Percentiles rank a stretch among this genome's conserved stretches.
These are phyloP conservation scores for Synanthedon formicaeformis DNA, from an alignment of 2,888 invertebrate genomes.

Conservation along the genomic window DNA sequence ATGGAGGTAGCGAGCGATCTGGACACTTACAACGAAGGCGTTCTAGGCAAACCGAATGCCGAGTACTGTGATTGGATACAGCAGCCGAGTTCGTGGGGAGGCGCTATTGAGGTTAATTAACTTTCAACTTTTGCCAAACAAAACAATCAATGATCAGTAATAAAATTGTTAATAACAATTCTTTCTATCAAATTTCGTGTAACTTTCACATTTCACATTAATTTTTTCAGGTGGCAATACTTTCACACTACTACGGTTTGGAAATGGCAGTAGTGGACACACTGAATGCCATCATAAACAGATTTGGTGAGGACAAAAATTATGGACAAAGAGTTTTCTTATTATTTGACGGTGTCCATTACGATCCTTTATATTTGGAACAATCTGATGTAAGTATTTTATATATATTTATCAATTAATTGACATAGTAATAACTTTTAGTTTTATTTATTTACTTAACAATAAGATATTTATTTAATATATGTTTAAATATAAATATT, in stretches of 20 bases:
- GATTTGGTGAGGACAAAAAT: constrained; percentile 92
- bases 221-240: constrained; percentile 76
- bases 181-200: neutral
- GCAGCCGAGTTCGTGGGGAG: constrained; percentile 92
- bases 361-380: constrained; percentile 93
- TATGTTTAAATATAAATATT: too few species aligned
- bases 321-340: constrained; percentile 87
- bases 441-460: too few species aligned
- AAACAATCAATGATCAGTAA: neutral
- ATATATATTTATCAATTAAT: too few species aligned
- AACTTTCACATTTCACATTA: neutral
- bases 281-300: constrained; percentile 88
- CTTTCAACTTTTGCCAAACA: neutral
- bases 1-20: constrained; percentile 82
- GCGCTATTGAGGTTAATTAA: constrained; percentile 83
- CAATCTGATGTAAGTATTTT: constrained; percentile 80
- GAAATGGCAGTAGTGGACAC: constrained; percentile 96
- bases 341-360: constrained; percentile 96
- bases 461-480: too few species aligned
- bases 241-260: constrained; percentile 86
- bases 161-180: neutral
- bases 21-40: constrained; percentile 84
- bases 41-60: constrained; percentile 84
- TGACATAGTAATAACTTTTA: too few species aligned
- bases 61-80: constrained; percentile 94